Base-by-base conservation (phyloP, 2,888 invertebrate genomes). In the Drosophila bunnanda region DNA sequence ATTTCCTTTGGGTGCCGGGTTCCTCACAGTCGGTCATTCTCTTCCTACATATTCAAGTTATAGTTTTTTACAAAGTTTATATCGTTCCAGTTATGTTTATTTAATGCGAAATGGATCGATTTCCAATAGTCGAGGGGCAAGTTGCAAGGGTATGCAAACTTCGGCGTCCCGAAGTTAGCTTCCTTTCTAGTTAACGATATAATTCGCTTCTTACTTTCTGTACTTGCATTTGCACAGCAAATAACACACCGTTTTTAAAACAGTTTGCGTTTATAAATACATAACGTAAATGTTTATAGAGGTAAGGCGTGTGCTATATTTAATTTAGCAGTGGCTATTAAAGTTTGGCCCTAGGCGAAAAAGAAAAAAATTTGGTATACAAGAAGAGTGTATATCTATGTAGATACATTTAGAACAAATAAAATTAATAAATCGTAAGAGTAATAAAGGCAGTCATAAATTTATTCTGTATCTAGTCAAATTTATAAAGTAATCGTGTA, bases 381-480 rank as follows among this genome's bases (percentile, higher is more conserved):
- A 50, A 15, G 50, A 30, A 17, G 15, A 9, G 20, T 50, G 50
- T 32, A 44, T 32, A 13, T 56, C 34, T 60, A 60, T 57, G 48
- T 57, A 57, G 46, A 57, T 57, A 57, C 13, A 48, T 25, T 57
- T 52, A 34, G 15, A 48, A 12, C 8, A 34, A 12, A 56, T 43
- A 17, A 25, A 15, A 15, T 32, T 2, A 34, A 34, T 32, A 32
- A 52, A 58, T 62, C 55, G 57, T 54, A 50, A 61, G 38, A 70
- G 64, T 58, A 52, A 73, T 54, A 25, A 72, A 69, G 65, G 17
- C 8, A 48, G 30, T 48, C 30, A 28, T 10, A 30, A 30, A 48
- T 17, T 30, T 12, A 48, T 71, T 73, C 66, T 85, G 72, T 72
- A 77, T 71, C 84, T 87, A 82, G 84, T 82, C 79, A 87, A 88